phyloP scores from a whole-genome alignment of 2,888 invertebrate species.

The Dorcus parallelipipedus region DNA sequence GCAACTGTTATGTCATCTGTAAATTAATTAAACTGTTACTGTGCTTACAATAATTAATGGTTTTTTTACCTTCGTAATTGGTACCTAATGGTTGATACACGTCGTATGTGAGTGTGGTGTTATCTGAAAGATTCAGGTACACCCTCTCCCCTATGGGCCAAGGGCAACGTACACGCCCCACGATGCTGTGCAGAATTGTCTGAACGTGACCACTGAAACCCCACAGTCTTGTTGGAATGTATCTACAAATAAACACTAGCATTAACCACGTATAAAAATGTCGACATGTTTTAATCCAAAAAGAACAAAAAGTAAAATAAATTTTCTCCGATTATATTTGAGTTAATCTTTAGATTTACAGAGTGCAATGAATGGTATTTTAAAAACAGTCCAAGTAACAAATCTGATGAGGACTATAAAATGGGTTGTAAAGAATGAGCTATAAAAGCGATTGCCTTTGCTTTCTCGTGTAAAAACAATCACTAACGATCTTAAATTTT shows the following conservation, averaged over 20 bases:
- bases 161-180: constrained; percentile 82
- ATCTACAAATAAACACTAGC: constrained; percentile 55
- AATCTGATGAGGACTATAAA: too few species aligned
- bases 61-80: constrained; percentile 63
- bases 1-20: constrained; percentile 84
- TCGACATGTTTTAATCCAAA: too few species aligned
- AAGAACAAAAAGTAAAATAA: too few species aligned
- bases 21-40: background rate
- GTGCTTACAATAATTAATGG: constrained; percentile 13
- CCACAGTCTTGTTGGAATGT: constrained; percentile 87
- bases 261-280: too few species aligned
- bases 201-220: constrained; percentile 95
- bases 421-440: too few species aligned
- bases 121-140: constrained; percentile 72
- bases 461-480: too few species aligned
- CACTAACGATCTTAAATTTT: too few species aligned
- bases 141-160: constrained; percentile 84
- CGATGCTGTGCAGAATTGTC: constrained; percentile 86
- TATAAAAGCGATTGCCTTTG: too few species aligned
- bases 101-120: constrained; percentile 89
- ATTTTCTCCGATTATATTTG: too few species aligned
- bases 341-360: too few species aligned
- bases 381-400: too few species aligned
- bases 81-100: constrained; percentile 77
- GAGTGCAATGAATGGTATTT: too few species aligned